Conservation (phyloP, 1,140 invertebrate species). For the Caerostris darwini region DNA sequence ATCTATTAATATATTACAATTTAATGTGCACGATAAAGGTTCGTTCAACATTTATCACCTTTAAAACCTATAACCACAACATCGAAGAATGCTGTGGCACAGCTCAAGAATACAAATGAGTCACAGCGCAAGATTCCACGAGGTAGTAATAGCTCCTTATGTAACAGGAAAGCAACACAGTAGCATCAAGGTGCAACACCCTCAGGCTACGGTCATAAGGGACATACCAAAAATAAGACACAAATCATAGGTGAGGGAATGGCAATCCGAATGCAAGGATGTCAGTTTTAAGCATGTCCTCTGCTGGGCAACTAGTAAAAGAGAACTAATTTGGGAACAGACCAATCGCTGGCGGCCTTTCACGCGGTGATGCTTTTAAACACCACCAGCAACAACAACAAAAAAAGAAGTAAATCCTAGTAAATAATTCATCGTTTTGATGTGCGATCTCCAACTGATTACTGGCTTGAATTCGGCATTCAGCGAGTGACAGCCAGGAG, state of each 20-base stretch:
- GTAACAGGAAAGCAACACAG: not conserved
- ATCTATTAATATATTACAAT: not conserved
- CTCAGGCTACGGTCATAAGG: not conserved
- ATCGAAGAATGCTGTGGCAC: not conserved
- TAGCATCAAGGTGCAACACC: constrained; percentile 13
- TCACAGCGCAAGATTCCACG: not conserved
- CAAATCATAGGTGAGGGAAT: not conserved
- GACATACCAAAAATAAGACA: constrained; percentile 19
- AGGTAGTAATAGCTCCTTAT: not conserved
- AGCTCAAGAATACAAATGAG: not conserved
- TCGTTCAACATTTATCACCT: not conserved
- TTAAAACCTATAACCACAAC: not conserved
- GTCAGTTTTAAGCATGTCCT: not conserved
- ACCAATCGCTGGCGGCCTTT: constrained; percentile 14
- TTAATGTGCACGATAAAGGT: not conserved
- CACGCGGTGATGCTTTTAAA: constrained; percentile 28
- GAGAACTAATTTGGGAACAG: constrained; percentile 10
- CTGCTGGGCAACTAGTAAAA: not conserved
- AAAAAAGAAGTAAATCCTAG: constrained; percentile 24
- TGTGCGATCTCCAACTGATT: constrained; percentile 18
- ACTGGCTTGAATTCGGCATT: constrained; percentile 17
- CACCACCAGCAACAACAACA: not conserved
- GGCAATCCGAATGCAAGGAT: not conserved
- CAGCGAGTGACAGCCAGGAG: constrained; percentile 3
- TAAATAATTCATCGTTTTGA: constrained; percentile 63